phyloP scores from a whole-genome alignment of 2,797 vertebrate species.

The Galagoides demidoff region DNA sequence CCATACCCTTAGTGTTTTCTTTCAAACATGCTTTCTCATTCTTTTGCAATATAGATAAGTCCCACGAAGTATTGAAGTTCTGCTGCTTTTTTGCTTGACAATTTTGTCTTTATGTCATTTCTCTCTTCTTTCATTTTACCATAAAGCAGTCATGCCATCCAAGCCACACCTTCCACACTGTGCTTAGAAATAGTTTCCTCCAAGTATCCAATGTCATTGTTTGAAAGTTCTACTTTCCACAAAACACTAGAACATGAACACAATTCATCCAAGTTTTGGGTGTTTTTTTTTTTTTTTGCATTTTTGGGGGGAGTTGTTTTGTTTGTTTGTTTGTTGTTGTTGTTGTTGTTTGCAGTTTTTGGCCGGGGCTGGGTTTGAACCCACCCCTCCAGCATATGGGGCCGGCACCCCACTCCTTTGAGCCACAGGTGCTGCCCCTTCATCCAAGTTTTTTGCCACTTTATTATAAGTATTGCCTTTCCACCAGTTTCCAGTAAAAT shows the following conservation, averaged over 20 bases:
- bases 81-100: not conserved
- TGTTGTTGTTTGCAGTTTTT: no score
- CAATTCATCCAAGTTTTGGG: not conserved
- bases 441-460: not conserved
- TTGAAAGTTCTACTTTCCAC: not conserved
- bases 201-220: not conserved
- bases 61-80: not conserved
- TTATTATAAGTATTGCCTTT: not conserved
- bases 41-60: not conserved
- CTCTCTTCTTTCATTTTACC: not conserved
- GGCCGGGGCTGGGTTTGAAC: no score
- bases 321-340: no score
- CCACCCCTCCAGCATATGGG: no score
- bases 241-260: not conserved
- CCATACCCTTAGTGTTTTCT: not conserved
- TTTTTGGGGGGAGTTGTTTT: no score
- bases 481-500: not conserved
- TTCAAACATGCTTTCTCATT: not conserved
- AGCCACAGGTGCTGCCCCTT: not conserved
- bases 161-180: not conserved
- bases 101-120: not conserved
- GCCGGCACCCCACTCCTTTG: no score
- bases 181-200: not conserved
- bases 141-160: not conserved
- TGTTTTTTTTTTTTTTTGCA: no score